Base-by-base conservation (phyloP, 2,888 invertebrate genomes). In the Xylocampa areola region DNA sequence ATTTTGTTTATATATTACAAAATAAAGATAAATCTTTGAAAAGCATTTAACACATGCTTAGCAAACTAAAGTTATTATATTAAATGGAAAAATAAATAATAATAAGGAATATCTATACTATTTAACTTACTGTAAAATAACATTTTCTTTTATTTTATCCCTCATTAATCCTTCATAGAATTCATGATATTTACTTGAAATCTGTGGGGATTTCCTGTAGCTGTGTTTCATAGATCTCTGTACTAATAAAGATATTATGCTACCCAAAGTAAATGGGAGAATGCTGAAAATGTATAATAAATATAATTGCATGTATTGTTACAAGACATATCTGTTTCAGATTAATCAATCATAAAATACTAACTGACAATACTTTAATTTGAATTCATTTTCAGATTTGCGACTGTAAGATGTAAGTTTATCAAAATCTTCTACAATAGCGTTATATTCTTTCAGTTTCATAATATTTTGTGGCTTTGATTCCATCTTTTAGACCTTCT, bases 201-300 rank as follows among this genome's bases (percentile, higher is more conserved):
- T 94, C 6, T 92, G 89, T 44, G 95, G 95, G 27, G 95, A 94
- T 73, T 95, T 95, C 65, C 94, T 88, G 79, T 96, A 95, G 58
- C 92, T 95, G 8, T 89, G 87, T 81, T 96, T 96, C 94, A 96
- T 95, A 57, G 94, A 94, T 73, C 95, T 94, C 79, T 96, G 95
- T 37, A 96, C 94, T 74, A 96, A 95, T 36, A 95, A 90, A 19
- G 95, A 95, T 53, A 97, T 84, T 71, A 97, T 97, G 81, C 97
- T 97, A 48, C 95, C 95, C 29, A 97, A 77, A 0, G 97, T 96
- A 45, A 94, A 87, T 36, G 93, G 82, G 40, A 95, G 94, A 48
- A 96, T 84, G 36, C 96, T 96, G 74, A 61, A 80, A 81, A 11
- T 13, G 4, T 39, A 44, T 54, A 32, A 66, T 6, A 21, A 2